phyloP scores from a whole-genome alignment of 2,888 invertebrate species.

The Keiferia lycopersicella region DNA sequence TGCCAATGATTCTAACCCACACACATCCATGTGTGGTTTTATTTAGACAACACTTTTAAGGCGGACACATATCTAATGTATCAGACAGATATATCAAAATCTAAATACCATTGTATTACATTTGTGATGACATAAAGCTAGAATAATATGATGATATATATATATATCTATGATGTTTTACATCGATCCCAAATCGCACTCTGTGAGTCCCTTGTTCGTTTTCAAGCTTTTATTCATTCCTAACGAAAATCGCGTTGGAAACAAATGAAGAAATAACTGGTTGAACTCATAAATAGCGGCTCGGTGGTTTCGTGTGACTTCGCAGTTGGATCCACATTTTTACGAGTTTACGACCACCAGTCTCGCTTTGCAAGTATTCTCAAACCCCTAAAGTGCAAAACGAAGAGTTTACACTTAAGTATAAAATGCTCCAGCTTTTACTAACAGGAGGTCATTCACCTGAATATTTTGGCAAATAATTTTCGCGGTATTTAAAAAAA shows the following conservation, averaged over 20 bases:
- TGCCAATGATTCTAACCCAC: too few species aligned
- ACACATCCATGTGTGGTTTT: too few species aligned
- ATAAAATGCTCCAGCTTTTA: constrained; percentile 7
- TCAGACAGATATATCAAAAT: too few species aligned
- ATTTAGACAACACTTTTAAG: too few species aligned
- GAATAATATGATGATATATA: too few species aligned
- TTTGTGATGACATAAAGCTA: too few species aligned
- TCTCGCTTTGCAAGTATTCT: constrained; percentile 25
- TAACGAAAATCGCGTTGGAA: neutral
- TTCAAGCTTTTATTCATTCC: too few species aligned
- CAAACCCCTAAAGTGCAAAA: constrained; percentile 28
- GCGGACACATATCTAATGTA: too few species aligned
- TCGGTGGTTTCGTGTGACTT: constrained; percentile 27
- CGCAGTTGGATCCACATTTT: constrained; percentile 29
- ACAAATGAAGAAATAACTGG: constrained; percentile 7
- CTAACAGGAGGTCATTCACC: constrained; percentile 7
- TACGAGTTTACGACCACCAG: constrained; percentile 30
- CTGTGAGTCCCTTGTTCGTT: too few species aligned
- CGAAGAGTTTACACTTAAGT: constrained; percentile 1
- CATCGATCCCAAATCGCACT: too few species aligned
- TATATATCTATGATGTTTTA: too few species aligned
- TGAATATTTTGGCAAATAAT: neutral
- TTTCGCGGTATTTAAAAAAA: neutral
- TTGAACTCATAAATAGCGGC: constrained; percentile 7
- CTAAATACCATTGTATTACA: too few species aligned